phyloP scores from a whole-genome alignment of 2,113 vertebrate species.

The Pyrgilauda ruficollis region DNA sequence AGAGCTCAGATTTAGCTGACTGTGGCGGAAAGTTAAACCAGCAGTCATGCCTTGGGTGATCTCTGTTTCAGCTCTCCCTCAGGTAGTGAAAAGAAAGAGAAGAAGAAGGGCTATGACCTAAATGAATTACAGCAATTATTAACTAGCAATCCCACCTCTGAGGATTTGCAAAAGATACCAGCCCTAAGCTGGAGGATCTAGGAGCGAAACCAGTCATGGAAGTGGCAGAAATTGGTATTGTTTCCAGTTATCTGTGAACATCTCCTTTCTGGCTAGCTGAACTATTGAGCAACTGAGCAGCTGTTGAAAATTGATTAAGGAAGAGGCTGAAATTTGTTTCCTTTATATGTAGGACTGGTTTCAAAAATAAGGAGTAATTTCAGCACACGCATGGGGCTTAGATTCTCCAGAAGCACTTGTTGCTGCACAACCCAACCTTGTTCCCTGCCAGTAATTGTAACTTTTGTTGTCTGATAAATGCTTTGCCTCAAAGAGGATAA shows the following conservation, averaged over 20 bases:
- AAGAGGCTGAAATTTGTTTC: neutral
- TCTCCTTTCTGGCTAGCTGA: neutral
- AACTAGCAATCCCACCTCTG: neutral
- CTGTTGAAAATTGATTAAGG: neutral
- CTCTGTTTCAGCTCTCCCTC: neutral
- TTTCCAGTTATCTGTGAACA: neutral
- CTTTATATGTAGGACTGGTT: neutral
- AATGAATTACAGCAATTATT: neutral
- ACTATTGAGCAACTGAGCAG: neutral
- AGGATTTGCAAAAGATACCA: neutral
- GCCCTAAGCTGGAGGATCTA: neutral
- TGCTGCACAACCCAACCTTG: neutral
- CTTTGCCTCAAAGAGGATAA: neutral
- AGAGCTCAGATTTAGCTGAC: constrained; percentile 52
- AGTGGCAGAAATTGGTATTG: neutral
- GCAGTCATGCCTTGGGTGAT: neutral
- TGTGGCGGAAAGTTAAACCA: neutral
- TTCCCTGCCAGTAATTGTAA: neutral
- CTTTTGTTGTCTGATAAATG: neutral
- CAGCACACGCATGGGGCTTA: rapidly evolving
- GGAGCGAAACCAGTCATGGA: neutral
- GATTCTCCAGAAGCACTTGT: neutral
- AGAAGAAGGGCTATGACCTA: neutral
- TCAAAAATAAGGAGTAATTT: neutral
- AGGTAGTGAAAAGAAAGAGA: neutral